Percentiles rank a stretch among this genome's conserved stretches.
Conservation (phyloP, 2,888 invertebrate species). For the Amiota mariae region DNA sequence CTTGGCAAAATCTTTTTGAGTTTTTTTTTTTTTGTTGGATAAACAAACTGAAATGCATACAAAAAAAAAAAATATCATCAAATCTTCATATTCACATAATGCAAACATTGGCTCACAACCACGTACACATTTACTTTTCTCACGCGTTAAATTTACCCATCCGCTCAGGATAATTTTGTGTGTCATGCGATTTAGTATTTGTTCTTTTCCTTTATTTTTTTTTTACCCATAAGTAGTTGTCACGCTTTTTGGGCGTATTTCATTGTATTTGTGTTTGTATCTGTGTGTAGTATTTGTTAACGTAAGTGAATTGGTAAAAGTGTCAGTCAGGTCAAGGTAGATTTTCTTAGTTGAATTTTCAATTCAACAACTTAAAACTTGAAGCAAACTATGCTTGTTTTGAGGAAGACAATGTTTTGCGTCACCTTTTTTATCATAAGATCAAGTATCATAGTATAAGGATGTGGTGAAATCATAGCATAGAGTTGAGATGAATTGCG, state of each 20-base stretch:
- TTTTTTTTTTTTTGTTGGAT: background rate
- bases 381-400: too few species aligned
- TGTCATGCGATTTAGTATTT: background rate
- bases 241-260: background rate
- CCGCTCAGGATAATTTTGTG: conserved; percentile 10
- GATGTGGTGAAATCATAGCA: too few species aligned
- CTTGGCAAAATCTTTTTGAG: conserved; percentile 1
- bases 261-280: background rate
- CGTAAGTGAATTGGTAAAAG: too few species aligned
- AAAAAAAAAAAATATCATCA: background rate
- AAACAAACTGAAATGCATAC: background rate
- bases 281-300: too few species aligned
- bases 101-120: conserved; percentile 4
- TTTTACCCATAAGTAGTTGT: background rate
- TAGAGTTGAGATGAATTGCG: too few species aligned
- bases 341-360: too few species aligned
- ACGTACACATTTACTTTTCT: conserved; percentile 26
- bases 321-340: too few species aligned
- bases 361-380: too few species aligned
- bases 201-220: background rate
- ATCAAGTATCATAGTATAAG: too few species aligned
- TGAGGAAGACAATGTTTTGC: too few species aligned
- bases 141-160: conserved; percentile 18
- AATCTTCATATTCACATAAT: background rate
- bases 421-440: too few species aligned